Percentiles rank a stretch among this genome's conserved stretches.
phyloP scores from a whole-genome alignment of 2,797 vertebrate genomes.

The Channa striata region DNA sequence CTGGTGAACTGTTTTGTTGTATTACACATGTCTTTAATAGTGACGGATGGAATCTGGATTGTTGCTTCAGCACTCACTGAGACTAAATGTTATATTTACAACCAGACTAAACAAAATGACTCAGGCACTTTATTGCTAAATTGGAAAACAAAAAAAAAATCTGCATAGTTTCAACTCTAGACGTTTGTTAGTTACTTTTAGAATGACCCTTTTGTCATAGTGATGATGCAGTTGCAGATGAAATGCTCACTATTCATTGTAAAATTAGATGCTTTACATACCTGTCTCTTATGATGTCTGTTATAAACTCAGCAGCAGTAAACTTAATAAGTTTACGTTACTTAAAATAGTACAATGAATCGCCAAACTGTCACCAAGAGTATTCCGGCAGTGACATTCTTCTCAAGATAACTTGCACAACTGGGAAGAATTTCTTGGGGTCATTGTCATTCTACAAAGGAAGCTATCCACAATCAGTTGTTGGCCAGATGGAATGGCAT shows the following conservation, averaged over 20 bases:
- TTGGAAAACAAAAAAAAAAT: constrained; percentile 28
- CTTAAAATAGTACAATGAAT: not conserved
- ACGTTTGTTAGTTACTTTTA: constrained; percentile 17
- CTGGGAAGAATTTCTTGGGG: no score
- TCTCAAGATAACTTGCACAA: no score
- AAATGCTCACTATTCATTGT: not conserved
- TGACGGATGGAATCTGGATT: constrained; percentile 44
- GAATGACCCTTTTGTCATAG: not conserved
- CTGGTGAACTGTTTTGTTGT: constrained; percentile 47
- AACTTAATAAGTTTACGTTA: not conserved
- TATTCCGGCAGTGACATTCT: no score
- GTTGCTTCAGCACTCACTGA: constrained; percentile 46
- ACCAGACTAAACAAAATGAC: constrained; percentile 46
- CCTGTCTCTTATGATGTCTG: not conserved
- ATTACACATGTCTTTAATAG: constrained; percentile 49
- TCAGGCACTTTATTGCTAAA: constrained; percentile 13
- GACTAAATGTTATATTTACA: constrained; percentile 59
- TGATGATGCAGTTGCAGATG: not conserved
- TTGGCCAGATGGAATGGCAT: no score
- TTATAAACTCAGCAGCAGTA: constrained; percentile 1
- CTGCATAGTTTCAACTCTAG: constrained; percentile 31
- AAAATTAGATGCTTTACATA: not conserved
- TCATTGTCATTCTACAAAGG: no score
- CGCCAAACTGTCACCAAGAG: no score
- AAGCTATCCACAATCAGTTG: no score